Evolutionary conservation across 2,888 invertebrate species (phyloP), one percentile per base, ranked within the genome.

Genomic region (Aromia moschata): DNA sequence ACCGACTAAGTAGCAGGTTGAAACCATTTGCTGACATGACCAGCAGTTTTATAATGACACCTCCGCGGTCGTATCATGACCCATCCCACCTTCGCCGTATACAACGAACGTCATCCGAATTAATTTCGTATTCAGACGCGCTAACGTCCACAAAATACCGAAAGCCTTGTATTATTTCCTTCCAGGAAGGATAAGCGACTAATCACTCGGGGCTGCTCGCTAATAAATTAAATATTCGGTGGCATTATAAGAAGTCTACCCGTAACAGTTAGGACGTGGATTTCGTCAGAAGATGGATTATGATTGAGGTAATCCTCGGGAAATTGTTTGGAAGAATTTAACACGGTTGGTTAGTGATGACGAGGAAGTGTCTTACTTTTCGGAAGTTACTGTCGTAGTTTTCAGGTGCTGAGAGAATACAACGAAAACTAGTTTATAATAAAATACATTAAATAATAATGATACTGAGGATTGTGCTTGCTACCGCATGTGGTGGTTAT

Each of bases 1-100:
- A 79, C 79, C 73, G 79, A 70, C 79, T 79, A 80, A 80, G 80
- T 80, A 80, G 79, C 79, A 79, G 79, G 78, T 79, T 78, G 79
- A 70, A 73, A 71, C 79, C 79, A 80, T 80, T 80, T 80, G 78
- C 79, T 76, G 77, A 79, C 78, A 76, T 80, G 80, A 80, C 79
- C 71, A 77, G 79, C 79, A 77, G 70, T 77, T 76, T 76, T 74
- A 75, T 79, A 80, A 80, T 80, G 79, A 80, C 79, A 80, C 78
- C 79, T 77, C 73, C 73, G 68, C 69, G 69, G 69, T 75, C 75
- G 74, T 77, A 77, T 77, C 77, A 77, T 77, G 72, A 72, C 74
- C 73, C 73, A 72, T 73, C 71, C 68, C 71, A 70, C 73, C 74
- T 71, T 70, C 69, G 68, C 70, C n/a, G n/a, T 62, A 73, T 70